Evolutionary conservation across 37 sponge, comb jelly and placozoan genomes (phyloP).

Genomic region (Cladorhizidae sp.): DNA sequence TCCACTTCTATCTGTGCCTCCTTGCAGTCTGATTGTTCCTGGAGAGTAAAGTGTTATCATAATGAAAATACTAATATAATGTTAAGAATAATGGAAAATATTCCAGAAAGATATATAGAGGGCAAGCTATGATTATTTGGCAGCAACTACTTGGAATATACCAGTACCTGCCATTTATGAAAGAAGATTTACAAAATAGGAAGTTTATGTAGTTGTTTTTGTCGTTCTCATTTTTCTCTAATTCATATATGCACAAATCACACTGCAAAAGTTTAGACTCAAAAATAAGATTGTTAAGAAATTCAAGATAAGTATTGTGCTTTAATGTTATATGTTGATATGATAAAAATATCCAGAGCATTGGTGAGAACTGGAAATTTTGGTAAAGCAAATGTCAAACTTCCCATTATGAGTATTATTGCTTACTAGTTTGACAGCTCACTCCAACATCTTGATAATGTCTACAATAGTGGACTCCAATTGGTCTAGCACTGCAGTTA

Average conservation of each 20-base stretch:
- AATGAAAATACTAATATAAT: neutral
- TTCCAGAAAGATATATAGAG: neutral
- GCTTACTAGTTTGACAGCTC: constrained; percentile 11
- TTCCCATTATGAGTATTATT: neutral
- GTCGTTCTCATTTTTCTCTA: too few species aligned
- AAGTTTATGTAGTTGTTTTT: too few species aligned
- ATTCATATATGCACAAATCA: too few species aligned
- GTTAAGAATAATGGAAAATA: neutral
- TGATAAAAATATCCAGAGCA: too few species aligned
- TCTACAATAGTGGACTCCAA: neutral
- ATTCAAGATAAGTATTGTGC: too few species aligned
- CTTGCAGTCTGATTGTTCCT: constrained; percentile 1
- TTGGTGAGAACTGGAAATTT: too few species aligned
- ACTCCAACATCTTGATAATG: constrained; percentile 37
- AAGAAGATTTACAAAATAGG: too few species aligned
- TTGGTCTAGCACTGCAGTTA: neutral
- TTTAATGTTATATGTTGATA: too few species aligned
- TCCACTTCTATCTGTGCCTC: neutral
- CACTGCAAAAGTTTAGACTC: too few species aligned
- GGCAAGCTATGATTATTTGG: neutral
- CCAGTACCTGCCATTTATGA: too few species aligned
- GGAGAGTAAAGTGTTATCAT: neutral
- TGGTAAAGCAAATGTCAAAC: neutral
- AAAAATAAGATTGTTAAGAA: too few species aligned
- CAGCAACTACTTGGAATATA: too few species aligned